A percentile compares a stretch with the other conserved stretches of the same genome.
These are phyloP conservation scores for Chelonia mydas DNA, from an alignment of 2,797 vertebrate species.

Conservation along the genomic window DNA sequence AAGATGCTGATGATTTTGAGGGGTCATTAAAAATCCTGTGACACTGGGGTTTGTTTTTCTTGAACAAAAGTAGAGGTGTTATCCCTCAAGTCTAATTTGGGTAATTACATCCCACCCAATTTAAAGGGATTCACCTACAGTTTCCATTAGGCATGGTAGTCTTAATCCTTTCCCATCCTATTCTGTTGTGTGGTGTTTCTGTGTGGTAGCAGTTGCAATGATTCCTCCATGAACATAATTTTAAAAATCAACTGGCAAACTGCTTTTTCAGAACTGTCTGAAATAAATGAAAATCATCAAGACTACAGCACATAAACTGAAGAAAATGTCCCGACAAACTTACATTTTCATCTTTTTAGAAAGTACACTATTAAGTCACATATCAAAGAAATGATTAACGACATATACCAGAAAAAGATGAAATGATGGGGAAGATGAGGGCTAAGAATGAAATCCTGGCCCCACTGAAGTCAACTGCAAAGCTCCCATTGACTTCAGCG, in stretches of 20 bases:
- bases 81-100: neutral
- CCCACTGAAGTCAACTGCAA: neutral
- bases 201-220: neutral
- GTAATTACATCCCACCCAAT: neutral
- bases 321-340: neutral
- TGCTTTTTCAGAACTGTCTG: neutral
- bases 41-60: neutral
- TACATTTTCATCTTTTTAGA: neutral
- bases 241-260: neutral
- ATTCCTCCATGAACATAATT: neutral
- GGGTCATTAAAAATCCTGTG: neutral
- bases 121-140: neutral
- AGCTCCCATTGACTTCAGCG: neutral
- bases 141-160: neutral
- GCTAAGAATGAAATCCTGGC: neutral
- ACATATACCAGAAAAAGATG: neutral
- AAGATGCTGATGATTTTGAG: neutral
- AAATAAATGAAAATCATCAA: neutral
- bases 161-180: neutral
- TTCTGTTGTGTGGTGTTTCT: neutral
- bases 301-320: neutral
- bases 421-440: neutral
- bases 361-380: neutral
- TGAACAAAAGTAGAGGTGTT: neutral
- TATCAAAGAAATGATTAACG: neutral